Conservation (phyloP, 2,797 vertebrate genomes). For the Triplophysa bombifrons region DNA sequence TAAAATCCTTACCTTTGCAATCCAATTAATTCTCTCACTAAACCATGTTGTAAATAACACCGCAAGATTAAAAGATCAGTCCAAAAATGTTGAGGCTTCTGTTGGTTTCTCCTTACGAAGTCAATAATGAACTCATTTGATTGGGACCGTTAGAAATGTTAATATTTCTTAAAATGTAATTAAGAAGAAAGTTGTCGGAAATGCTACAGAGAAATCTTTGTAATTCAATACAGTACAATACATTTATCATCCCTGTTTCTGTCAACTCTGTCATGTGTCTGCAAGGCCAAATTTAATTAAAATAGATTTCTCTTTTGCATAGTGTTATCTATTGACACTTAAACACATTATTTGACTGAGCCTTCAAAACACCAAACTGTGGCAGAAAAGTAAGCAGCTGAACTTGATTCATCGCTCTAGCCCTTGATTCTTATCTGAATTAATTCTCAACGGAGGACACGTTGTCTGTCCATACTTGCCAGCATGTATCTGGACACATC, state of each 20-base stretch:
- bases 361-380: not conserved
- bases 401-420: slow-evolving; percentile 42
- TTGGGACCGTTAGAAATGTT: slow-evolving; percentile 10
- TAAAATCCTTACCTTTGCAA: slow-evolving; percentile 51
- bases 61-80: slow-evolving; percentile 58
- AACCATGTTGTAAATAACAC: slow-evolving; percentile 54
- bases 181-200: slow-evolving; percentile 31
- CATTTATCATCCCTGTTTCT: not conserved
- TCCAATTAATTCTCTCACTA: slow-evolving; percentile 57
- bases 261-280: not conserved
- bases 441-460: slow-evolving; percentile 40
- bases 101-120: slow-evolving; percentile 31
- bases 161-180: slow-evolving; percentile 30
- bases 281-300: not conserved
- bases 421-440: slow-evolving; percentile 42
- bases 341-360: not conserved
- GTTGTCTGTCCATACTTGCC: slow-evolving; percentile 35
- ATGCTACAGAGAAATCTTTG: not conserved
- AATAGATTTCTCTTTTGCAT: not conserved
- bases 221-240: not conserved
- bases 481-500: slow-evolving; percentile 49
- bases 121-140: slow-evolving; percentile 40
- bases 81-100: slow-evolving; percentile 18
- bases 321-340: not conserved
- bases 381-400: slow-evolving; percentile 3